Percentiles rank a stretch among this genome's conserved stretches.
Conservation (phyloP, 2,888 invertebrate genomes). For the Quadroppia sp. region DNA sequence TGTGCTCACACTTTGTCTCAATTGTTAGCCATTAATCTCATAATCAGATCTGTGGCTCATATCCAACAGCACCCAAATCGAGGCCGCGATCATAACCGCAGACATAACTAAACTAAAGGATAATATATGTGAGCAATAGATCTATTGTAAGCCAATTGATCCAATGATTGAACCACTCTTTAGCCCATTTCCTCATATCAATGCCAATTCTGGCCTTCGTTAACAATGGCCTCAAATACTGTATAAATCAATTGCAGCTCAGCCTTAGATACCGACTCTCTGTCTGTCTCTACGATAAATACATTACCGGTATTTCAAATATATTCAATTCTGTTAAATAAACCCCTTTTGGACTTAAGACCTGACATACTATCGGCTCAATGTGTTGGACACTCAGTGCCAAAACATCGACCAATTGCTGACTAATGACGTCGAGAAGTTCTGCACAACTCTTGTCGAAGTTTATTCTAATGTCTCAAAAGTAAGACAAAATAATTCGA, state of each 20-base stretch:
- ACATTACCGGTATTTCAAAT: constrained; percentile 62
- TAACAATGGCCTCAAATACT: constrained; percentile 45
- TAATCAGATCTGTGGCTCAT: constrained; percentile 84
- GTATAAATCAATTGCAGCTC: constrained; percentile 40
- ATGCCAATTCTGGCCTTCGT: constrained; percentile 46
- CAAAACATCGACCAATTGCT: constrained; percentile 92
- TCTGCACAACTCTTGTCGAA: constrained; percentile 91
- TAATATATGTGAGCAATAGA: constrained; percentile 28
- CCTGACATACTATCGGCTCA: constrained; percentile 94
- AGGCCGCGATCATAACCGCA: constrained; percentile 61
- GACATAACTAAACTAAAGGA: constrained; percentile 40
- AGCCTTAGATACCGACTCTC: constrained; percentile 41
- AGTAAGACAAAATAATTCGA: constrained; percentile 49
- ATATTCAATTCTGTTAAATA: constrained; percentile 37
- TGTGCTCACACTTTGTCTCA: too few species aligned
- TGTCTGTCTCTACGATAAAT: constrained; percentile 70
- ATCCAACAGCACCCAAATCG: constrained; percentile 84
- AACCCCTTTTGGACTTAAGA: constrained; percentile 61
- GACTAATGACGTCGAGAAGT: constrained; percentile 94
- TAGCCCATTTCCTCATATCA: constrained; percentile 42
- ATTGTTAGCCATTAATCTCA: too few species aligned
- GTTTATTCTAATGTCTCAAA: constrained; percentile 95
- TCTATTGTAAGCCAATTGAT: not conserved
- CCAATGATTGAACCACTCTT: not conserved
- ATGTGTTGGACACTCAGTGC: constrained; percentile 89